A percentile compares a stretch with the other conserved stretches of the same genome.
Conservation (phyloP, 2,113 vertebrate species). For the Machaerirhynchus nigripectus region DNA sequence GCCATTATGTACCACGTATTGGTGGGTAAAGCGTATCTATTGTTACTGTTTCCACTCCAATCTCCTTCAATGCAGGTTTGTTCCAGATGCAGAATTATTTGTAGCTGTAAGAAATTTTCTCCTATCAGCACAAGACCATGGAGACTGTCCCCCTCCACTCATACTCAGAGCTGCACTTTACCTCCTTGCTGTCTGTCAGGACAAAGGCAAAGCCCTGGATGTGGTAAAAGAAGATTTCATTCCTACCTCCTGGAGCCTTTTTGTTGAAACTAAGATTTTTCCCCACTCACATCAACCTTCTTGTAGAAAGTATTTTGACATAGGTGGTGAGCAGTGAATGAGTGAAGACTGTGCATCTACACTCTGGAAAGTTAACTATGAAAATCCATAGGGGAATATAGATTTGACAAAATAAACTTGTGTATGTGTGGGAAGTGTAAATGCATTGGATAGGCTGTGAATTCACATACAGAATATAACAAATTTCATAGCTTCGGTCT, state of each 20-base stretch:
- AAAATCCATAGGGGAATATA: not conserved
- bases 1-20: not conserved
- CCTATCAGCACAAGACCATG: slow-evolving; percentile 77
- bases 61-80: slow-evolving; percentile 77
- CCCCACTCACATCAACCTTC: not conserved
- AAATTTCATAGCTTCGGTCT: not conserved
- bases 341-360: not conserved
- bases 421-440: slow-evolving; percentile 33
- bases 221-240: slow-evolving; percentile 69
- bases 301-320: not conserved
- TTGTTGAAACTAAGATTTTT: not conserved
- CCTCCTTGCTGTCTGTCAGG: slow-evolving; percentile 84
- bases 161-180: slow-evolving; percentile 84
- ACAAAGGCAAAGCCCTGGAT: slow-evolving; percentile 73
- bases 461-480: slow-evolving; percentile 1
- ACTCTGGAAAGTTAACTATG: slow-evolving; percentile 8
- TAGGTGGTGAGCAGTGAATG: not conserved
- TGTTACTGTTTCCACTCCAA: not conserved
- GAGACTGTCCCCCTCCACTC: slow-evolving; percentile 52
- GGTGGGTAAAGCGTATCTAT: not conserved
- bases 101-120: slow-evolving; percentile 78
- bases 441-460: slow-evolving; percentile 30
- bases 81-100: slow-evolving; percentile 83
- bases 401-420: slow-evolving; percentile 32
- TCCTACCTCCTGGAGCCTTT: not conserved